Evolutionary conservation across 1,140 invertebrate genomes (phyloP).

Genomic region (Mamestra configurata): DNA sequence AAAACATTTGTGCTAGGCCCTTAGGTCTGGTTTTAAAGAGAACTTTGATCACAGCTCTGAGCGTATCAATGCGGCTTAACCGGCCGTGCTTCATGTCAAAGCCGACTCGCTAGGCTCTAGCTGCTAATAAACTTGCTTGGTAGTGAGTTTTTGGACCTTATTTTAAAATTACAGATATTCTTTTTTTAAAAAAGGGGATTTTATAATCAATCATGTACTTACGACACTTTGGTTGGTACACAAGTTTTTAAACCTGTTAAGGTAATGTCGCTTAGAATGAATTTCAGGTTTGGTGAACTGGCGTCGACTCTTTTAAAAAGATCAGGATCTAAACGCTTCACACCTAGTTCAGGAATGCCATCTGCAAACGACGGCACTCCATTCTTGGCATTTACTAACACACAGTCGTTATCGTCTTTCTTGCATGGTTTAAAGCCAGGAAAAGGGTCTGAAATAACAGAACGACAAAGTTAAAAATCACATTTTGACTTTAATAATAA

Average conservation of each 20-base stretch:
- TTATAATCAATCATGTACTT: constrained; percentile 18
- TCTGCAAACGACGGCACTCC: constrained; percentile 59
- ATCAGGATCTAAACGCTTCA: constrained; percentile 62
- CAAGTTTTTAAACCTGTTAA: constrained; percentile 58
- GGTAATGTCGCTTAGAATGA: constrained; percentile 61
- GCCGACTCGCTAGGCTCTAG: too few species aligned
- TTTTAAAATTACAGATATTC: too few species aligned
- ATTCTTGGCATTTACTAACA: constrained; percentile 57
- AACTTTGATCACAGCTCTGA: too few species aligned
- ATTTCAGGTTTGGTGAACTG: constrained; percentile 58
- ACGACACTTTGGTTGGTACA: constrained; percentile 12
- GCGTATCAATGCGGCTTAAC: too few species aligned
- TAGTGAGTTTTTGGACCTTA: too few species aligned
- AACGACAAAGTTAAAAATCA: too few species aligned
- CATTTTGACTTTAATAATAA: too few species aligned
- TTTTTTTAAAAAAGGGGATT: background rate
- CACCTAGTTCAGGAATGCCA: constrained; percentile 63
- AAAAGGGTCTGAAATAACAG: constrained; percentile 53
- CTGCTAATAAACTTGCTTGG: too few species aligned
- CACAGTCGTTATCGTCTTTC: constrained; percentile 63
- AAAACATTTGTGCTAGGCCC: too few species aligned
- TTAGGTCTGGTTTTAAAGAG: too few species aligned
- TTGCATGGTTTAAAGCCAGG: constrained; percentile 64
- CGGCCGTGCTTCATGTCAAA: too few species aligned
- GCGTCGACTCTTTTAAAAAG: constrained; percentile 59